phyloP scores from a whole-genome alignment of 2,113 vertebrate species.

The Mormyrus lacerda region DNA sequence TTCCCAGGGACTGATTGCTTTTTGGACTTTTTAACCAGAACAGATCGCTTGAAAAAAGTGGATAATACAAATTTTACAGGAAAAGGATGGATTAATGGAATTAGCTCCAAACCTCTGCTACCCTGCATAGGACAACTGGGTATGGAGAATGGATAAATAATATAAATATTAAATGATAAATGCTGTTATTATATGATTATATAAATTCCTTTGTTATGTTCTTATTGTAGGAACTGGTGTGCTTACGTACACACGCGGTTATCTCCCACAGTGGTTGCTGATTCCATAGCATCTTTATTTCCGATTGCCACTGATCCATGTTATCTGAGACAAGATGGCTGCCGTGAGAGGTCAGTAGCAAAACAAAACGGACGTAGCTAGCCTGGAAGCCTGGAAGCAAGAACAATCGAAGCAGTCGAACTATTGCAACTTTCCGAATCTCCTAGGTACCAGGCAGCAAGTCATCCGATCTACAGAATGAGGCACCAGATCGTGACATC shows the following conservation, averaged over 20 bases:
- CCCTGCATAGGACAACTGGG: not conserved
- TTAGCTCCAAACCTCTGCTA: not conserved
- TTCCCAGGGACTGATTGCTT: not conserved
- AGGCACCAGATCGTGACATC: slow-evolving; percentile 69
- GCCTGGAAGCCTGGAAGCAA: not conserved
- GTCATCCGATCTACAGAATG: slow-evolving; percentile 56
- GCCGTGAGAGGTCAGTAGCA: slow-evolving; percentile 54
- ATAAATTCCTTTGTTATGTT: not conserved
- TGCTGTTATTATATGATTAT: not conserved
- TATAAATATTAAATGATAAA: not conserved
- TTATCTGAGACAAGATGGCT: slow-evolving; percentile 47
- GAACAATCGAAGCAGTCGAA: not conserved
- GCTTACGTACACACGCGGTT: slow-evolving; percentile 68
- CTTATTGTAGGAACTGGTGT: slow-evolving; percentile 64
- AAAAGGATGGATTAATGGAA: not conserved
- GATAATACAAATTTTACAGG: not conserved
- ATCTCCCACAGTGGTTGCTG: slow-evolving; percentile 52
- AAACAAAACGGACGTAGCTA: too few relatives aligned
- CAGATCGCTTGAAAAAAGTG: not conserved
- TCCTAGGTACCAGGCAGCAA: slow-evolving; percentile 45
- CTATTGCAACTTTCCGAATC: not conserved
- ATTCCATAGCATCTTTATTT: slow-evolving; percentile 51
- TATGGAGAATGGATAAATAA: not conserved
- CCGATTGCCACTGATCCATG: slow-evolving; percentile 47
- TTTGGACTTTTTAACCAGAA: not conserved